phyloP scores from a whole-genome alignment of 1,140 invertebrate genomes.

The Caenorhabditis remanei region DNA sequence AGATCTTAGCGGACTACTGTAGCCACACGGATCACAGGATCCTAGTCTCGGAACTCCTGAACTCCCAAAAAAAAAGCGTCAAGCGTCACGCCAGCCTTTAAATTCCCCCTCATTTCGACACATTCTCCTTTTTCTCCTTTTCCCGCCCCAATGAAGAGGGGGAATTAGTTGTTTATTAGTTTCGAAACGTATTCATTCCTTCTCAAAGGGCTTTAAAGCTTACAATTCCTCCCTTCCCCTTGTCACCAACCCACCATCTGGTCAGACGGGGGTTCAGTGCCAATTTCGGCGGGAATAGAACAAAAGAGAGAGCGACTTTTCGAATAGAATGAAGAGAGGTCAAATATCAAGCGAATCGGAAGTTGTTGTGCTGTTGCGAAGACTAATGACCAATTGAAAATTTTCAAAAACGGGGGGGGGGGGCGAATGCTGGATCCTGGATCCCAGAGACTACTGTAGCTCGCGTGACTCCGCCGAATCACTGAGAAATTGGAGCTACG shows the following conservation, averaged over 20 bases:
- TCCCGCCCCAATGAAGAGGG: too few species aligned
- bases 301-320: conserved; percentile 15
- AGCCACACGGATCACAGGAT: too few species aligned
- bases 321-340: not conserved
- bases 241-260: not conserved
- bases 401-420: not conserved
- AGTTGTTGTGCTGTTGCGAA: not conserved
- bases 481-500: too few species aligned
- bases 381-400: not conserved
- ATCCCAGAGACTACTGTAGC: too few species aligned
- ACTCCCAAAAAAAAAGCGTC: too few species aligned
- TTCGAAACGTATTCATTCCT: too few species aligned
- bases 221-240: not conserved
- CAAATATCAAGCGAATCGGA: conserved; percentile 31
- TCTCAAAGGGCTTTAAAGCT: conserved; percentile 51
- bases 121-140: too few species aligned
- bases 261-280: not conserved
- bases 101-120: too few species aligned
- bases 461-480: too few species aligned
- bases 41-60: too few species aligned
- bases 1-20: too few species aligned
- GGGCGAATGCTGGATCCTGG: too few species aligned
- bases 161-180: conserved; percentile 57
- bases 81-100: not conserved
- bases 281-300: conserved; percentile 47